phyloP scores from a whole-genome alignment of 2,797 vertebrate species.

The Galagoides demidoff region DNA sequence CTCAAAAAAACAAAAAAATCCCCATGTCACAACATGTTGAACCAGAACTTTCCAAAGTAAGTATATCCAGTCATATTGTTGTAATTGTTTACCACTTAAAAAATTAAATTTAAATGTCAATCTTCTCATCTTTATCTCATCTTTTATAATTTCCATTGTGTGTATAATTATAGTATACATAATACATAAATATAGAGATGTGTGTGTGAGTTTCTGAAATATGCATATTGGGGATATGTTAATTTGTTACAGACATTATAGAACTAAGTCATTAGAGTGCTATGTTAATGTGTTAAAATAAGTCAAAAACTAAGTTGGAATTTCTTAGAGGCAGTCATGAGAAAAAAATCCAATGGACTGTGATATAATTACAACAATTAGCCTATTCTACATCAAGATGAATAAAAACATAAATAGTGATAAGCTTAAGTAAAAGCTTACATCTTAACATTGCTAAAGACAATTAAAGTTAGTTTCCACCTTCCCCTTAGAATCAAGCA shows the following conservation, averaged over 20 bases:
- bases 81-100: neutral
- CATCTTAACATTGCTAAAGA: neutral
- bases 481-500: slow-evolving; percentile 25
- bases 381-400: neutral
- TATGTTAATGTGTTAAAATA: neutral
- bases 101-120: neutral
- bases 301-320: slow-evolving; percentile 1
- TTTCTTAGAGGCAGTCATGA: slow-evolving; percentile 27
- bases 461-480: neutral
- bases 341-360: neutral
- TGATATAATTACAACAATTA: neutral
- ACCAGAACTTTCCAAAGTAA: slow-evolving; percentile 31
- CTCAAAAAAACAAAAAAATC: neutral
- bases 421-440: neutral
- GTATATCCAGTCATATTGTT: neutral
- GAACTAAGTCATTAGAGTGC: slow-evolving; percentile 3
- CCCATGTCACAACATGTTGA: neutral
- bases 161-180: neutral
- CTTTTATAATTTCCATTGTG: neutral
- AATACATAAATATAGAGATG: neutral
- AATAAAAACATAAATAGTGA: slow-evolving; percentile 37
- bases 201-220: neutral
- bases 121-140: neutral
- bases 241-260: neutral
- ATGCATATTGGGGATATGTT: neutral